These are phyloP conservation scores for Uria lomvia DNA, from an alignment of 2,113 vertebrate species.

Conservation along the genomic window DNA sequence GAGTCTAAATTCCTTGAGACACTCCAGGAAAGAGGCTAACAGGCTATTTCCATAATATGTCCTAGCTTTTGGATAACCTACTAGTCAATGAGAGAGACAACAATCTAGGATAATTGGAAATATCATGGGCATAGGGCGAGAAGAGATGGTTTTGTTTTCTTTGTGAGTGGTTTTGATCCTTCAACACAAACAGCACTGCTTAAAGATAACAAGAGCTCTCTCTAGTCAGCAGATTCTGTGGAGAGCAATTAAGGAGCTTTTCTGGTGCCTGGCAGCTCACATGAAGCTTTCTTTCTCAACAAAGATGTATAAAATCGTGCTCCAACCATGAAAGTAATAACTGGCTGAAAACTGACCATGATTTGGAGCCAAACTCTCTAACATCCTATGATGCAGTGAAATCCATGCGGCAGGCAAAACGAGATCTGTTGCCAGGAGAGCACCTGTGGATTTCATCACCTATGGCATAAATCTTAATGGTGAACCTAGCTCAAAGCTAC, in stretches of 20 bases:
- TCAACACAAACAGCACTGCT: conserved; percentile 7
- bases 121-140: neutral
- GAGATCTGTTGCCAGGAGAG: neutral
- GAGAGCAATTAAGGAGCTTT: conserved; percentile 42
- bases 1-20: neutral
- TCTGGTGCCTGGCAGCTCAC: neutral
- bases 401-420: neutral
- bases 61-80: neutral
- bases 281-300: conserved; percentile 10
- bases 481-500: neutral
- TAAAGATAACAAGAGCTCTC: conserved; percentile 38
- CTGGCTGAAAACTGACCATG: neutral
- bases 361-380: neutral
- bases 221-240: conserved; percentile 20
- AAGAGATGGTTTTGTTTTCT: neutral
- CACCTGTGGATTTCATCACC: neutral
- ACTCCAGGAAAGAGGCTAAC: neutral
- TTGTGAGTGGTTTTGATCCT: conserved; percentile 37
- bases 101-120: conserved; percentile 19
- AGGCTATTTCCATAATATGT: neutral
- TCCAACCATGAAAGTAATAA: neutral
- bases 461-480: neutral
- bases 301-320: neutral
- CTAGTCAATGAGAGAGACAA: neutral
- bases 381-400: neutral